Evolutionary conservation across 2,888 invertebrate species (phyloP).

Genomic region (Agrenia bidenticulata): DNA sequence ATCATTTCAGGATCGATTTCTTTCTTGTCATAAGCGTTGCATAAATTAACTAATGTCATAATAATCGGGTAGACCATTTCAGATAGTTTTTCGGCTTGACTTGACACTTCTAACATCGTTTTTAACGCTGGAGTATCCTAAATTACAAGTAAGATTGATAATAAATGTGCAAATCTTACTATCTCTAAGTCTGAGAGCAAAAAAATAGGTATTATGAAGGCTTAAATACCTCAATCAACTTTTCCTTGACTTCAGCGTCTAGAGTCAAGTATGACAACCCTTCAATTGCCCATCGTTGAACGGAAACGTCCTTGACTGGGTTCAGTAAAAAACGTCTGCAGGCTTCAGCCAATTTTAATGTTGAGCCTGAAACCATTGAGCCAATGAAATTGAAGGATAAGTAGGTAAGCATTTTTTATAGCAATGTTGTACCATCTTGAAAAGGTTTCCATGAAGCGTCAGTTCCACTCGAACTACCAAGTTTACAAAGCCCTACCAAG

Average conservation of each 20-base stretch:
- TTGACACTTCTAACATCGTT: conserved; percentile 48
- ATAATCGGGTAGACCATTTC: conserved; percentile 65
- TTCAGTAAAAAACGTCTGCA: conserved; percentile 88
- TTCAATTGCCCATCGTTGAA: conserved; percentile 94
- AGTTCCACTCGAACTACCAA: conserved; percentile 90
- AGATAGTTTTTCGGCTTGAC: conserved; percentile 44
- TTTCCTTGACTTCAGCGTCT: conserved; percentile 98
- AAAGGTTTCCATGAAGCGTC: conserved; percentile 94
- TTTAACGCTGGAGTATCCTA: conserved; percentile 45
- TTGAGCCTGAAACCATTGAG: conserved; percentile 61
- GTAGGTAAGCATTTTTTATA: too few relatives aligned
- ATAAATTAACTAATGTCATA: conserved; percentile 78
- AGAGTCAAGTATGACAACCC: conserved; percentile 93
- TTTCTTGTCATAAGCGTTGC: conserved; percentile 97
- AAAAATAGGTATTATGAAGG: conserved; percentile 54
- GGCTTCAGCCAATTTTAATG: conserved; percentile 86
- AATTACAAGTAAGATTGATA: not conserved
- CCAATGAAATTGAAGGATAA: too few relatives aligned
- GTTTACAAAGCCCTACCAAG: conserved; percentile 89
- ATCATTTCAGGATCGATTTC: conserved; percentile 94
- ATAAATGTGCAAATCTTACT: conserved; percentile 1
- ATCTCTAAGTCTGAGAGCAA: not conserved
- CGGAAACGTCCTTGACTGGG: conserved; percentile 81
- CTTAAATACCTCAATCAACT: conserved; percentile 87
- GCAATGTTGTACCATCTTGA: conserved; percentile 65